Percentiles rank a stretch among this genome's conserved stretches.
Evolutionary conservation across 2,113 vertebrate species (phyloP).

Genomic region (Steatornis caripensis): DNA sequence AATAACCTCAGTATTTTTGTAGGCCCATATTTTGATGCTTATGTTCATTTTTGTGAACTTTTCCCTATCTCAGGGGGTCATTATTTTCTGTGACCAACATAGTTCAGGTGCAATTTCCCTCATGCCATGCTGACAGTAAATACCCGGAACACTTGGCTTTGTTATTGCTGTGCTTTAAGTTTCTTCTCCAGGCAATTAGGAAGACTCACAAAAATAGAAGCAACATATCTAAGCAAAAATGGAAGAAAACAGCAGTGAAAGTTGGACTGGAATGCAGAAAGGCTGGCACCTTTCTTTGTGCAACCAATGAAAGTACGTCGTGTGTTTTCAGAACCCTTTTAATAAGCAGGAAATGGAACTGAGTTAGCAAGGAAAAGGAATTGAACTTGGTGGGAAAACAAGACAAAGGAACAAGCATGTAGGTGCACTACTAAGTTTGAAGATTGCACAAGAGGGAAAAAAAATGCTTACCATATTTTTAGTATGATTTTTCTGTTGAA

Average conservation of each 20-base stretch:
- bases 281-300: fast-evolving
- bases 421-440: background rate
- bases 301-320: background rate
- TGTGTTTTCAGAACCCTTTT: background rate
- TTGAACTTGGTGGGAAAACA: background rate
- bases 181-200: background rate
- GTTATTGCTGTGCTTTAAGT: background rate
- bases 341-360: background rate
- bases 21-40: background rate
- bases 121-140: background rate
- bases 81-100: background rate
- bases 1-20: background rate
- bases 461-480: background rate
- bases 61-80: background rate
- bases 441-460: background rate
- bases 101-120: background rate
- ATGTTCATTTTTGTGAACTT: background rate
- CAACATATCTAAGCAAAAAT: background rate
- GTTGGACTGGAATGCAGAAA: background rate
- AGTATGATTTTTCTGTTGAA: background rate
- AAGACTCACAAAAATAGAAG: background rate
- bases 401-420: background rate
- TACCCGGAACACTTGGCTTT: background rate
- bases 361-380: background rate
- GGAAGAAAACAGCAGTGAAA: background rate